Evolutionary conservation across 2,797 vertebrate species (phyloP), one percentile per base, ranked within the genome.

Genomic region (Chelon labrosus): DNA sequence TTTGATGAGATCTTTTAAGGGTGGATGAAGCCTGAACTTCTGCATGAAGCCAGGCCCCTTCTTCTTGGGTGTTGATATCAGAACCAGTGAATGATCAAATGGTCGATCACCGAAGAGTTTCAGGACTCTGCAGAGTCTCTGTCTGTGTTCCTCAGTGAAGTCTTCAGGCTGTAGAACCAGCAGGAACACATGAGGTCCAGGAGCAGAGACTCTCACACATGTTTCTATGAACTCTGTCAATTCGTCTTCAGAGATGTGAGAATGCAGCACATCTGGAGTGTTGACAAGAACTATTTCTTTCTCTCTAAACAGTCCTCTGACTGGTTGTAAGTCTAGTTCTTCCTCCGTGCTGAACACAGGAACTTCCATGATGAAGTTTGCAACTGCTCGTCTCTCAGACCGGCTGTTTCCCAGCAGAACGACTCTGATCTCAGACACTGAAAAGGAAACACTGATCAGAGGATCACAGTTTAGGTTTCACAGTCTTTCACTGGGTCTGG

Each of bases 191-290:
- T 42, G 41, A 42, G 41, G 41, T 42, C 41, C 41, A 16, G 41
- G 41, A 42, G 13, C 41, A 42, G 41, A 59, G 50, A 13, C 20
- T 2, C 20, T 42, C 56, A 42, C 20, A 10, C 39, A 42, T 2
- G 2, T 16, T 41, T 25, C 56, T 2, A 42, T 12, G 0, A 0
- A 7, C 22, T 41, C 10, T 44, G 0, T 0, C 2, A 44, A 39
- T 16, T 27, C 7, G 13, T 42, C 4, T 16, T 42, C 13, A 14
- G 41, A 42, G 41, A 42, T 16, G 41, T 4, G 13, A 10, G 41
- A 14, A 1, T 14, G 41, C 13, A 42, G 41, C 57, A 59, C 14
- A 41, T 59, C 41, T 12, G 56, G 20, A 11, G 56, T 58, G 57
- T 59, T 4, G 20, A 8, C 25, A 1, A 59, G 57, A 44, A 59